These are phyloP conservation scores for Monopterus albus DNA, from an alignment of 2,113 vertebrate genomes.

Conservation along the genomic window DNA sequence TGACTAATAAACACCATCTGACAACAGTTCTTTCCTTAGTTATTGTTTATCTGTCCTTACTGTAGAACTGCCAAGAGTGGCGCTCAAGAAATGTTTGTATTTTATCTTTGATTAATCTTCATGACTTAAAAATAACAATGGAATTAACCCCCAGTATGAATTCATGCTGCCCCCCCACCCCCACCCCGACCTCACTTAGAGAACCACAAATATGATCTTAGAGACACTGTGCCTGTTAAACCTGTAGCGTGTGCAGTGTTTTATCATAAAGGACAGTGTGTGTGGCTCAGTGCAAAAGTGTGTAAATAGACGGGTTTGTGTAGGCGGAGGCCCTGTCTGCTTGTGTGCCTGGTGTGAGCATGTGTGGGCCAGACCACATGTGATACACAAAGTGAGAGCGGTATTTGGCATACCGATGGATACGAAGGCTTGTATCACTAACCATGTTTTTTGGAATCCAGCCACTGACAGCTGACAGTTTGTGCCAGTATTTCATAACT, in stretches of 20 bases:
- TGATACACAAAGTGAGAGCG: slow-evolving; percentile 66
- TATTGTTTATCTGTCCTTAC: not conserved
- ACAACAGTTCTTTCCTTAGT: not conserved
- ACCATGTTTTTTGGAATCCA: slow-evolving; percentile 51
- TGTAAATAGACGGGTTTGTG: slow-evolving; percentile 53
- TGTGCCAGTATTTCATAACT: slow-evolving; percentile 62
- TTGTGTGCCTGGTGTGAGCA: slow-evolving; percentile 51
- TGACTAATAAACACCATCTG: slow-evolving; percentile 1
- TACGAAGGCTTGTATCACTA: slow-evolving; percentile 52
- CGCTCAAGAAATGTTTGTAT: not conserved
- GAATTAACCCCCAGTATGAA: slow-evolving; percentile 4
- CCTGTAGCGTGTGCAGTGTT: slow-evolving; percentile 1
- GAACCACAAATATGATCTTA: not conserved
- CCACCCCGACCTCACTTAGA: not conserved
- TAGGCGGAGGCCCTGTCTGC: slow-evolving; percentile 62
- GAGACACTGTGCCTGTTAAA: not conserved
- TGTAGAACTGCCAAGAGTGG: not conserved
- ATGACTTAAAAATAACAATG: slow-evolving; percentile 5
- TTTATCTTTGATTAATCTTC: slow-evolving; percentile 2
- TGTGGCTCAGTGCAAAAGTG: not conserved
- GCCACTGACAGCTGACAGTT: slow-evolving; percentile 67
- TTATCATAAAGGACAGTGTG: slow-evolving; percentile 9
- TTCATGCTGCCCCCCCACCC: not conserved
- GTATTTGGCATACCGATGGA: slow-evolving; percentile 48
- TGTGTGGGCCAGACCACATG: slow-evolving; percentile 72